Evolutionary conservation across 2,888 invertebrate genomes (phyloP), one percentile per base, ranked within the genome.

Genomic region (Callinectes sapidus): DNA sequence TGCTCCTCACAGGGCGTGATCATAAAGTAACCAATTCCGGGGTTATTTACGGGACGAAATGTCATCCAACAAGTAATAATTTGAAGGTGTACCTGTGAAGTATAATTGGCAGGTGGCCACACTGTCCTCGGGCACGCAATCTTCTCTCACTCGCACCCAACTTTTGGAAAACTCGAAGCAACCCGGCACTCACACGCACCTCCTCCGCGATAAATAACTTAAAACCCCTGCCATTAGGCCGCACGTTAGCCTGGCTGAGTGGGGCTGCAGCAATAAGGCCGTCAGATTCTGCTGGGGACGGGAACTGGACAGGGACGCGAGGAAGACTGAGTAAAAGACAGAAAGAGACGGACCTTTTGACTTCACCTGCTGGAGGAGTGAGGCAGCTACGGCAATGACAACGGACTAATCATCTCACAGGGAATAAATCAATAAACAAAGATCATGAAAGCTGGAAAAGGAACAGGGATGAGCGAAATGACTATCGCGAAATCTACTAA

Each of bases 1-100:
- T 42, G 48, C 42, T 71, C 81, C 54, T 54, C 90, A 23, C 54
- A 6, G 16, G 1, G 77, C 54, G 54, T 86, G 86, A 90, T 66
- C 48, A 85, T 35, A 61, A 92, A 92, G 90, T 61, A 90, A 85
- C 92, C 92, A 86, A 85, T 92, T 92, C 90, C 18, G 71, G 48
- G 6, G 14, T 87, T 89, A 90, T 92, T 87, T 92, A 92, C 89
- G n/a, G 87, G 66, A 32, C 66, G 66, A 89, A 86, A 85, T 89
- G 90, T 90, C 92, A 92, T 66, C 81, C 81, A 88, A 35, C 91
- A 89, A 81, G 91, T 87, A 88, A 91, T 91, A 89, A 91, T 54
- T 88, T 66, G 87, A n/a, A 85, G 71, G 87, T 90, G 61, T 39
- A 90, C 48, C 61, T 90, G 90, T 90, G 86, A 86, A 90, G 86